These are phyloP conservation scores for Crenichthys baileyi DNA, from an alignment of 2,797 vertebrate species.

Conservation along the genomic window DNA sequence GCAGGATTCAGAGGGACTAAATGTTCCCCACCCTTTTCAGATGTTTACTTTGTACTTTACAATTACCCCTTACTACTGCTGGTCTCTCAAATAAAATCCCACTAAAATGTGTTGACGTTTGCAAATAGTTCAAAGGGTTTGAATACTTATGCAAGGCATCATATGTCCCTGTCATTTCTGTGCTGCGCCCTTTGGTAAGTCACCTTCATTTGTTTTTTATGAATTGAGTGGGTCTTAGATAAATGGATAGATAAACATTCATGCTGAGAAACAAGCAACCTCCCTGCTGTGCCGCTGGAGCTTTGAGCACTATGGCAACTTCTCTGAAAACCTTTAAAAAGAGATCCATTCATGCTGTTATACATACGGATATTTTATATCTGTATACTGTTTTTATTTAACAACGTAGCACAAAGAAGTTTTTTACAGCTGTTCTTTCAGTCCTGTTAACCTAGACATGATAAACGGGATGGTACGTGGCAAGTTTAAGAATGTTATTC, in stretches of 20 bases:
- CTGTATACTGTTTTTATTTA: too few species aligned
- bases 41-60: not conserved
- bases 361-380: constrained; percentile 5
- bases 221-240: constrained; percentile 40
- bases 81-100: not conserved
- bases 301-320: constrained; percentile 38
- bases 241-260: constrained; percentile 42
- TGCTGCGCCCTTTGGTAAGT: constrained; percentile 17
- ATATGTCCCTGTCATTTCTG: constrained; percentile 7
- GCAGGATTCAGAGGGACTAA: not conserved
- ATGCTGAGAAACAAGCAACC: constrained; percentile 31
- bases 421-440: constrained; percentile 1
- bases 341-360: not conserved
- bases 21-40: not conserved
- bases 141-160: not conserved
- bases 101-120: not conserved
- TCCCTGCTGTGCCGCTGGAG: constrained; percentile 25
- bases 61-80: too few species aligned
- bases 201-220: constrained; percentile 45
- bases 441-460: not conserved
- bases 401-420: not conserved
- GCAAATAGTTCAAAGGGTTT: not conserved
- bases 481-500: constrained; percentile 35
- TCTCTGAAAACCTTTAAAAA: constrained; percentile 24
- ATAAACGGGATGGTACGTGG: constrained; percentile 30